Conservation (phyloP, 1,140 invertebrate species). For the Carposina sasakii region DNA sequence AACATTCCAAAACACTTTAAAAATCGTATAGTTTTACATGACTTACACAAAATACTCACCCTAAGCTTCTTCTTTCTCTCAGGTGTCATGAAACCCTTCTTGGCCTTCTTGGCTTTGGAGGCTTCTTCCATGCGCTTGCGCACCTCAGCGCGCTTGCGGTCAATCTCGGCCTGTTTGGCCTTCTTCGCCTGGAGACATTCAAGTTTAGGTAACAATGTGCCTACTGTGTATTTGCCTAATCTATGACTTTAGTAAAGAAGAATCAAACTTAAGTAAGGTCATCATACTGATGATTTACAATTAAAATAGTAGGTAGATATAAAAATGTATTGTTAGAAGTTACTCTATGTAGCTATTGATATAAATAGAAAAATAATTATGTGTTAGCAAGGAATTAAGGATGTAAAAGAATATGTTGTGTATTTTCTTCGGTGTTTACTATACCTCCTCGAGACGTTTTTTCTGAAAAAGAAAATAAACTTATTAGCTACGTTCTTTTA, state of each 20-base stretch:
- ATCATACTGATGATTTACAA: no score
- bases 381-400: no score
- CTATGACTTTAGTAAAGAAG: no score
- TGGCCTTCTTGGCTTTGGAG: slow-evolving; percentile 95
- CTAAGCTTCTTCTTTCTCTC: slow-evolving; percentile 98
- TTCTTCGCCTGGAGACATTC: slow-evolving; percentile 84
- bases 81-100: slow-evolving; percentile 99
- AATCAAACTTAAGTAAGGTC: no score
- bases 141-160: slow-evolving; percentile 95
- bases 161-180: slow-evolving; percentile 94
- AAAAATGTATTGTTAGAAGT: no score
- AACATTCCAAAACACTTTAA: no score
- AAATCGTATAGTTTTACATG: slow-evolving; percentile 6
- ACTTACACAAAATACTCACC: slow-evolving; percentile 74
- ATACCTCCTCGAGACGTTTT: slow-evolving; percentile 73
- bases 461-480: slow-evolving; percentile 69
- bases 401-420: slow-evolving; percentile 7
- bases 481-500: no score
- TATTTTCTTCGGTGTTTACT: slow-evolving; percentile 25
- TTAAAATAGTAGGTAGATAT: no score
- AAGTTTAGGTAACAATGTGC: slow-evolving; percentile 26
- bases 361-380: no score
- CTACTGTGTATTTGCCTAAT: no score
- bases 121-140: slow-evolving; percentile 96
- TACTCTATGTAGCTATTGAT: no score